Evolutionary conservation across 2,113 vertebrate species (phyloP).

Genomic region (Crotalus horridus): DNA sequence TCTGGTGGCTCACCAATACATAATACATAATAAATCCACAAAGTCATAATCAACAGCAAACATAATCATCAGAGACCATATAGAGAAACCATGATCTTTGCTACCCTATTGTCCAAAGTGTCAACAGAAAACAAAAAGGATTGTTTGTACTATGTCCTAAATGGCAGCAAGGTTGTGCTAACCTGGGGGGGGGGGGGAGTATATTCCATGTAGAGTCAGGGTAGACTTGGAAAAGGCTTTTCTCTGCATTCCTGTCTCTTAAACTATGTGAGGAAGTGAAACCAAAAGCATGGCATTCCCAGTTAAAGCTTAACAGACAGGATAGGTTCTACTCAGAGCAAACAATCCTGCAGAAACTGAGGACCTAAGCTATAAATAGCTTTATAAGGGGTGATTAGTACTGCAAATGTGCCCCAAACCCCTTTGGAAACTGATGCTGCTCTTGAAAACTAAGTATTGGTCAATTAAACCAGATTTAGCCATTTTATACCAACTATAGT

Average conservation of each 20-base stretch:
- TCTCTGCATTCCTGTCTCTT: neutral
- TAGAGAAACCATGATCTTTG: neutral
- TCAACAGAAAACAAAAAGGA: neutral
- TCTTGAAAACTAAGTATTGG: neutral
- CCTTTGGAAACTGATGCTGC: neutral
- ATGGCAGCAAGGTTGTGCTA: neutral
- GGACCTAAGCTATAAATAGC: neutral
- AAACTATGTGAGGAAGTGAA: neutral
- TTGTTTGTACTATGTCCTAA: neutral
- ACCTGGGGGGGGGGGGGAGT: neutral
- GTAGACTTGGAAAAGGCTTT: too few relatives aligned
- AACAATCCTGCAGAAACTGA: neutral
- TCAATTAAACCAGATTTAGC: neutral
- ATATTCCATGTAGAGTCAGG: too few relatives aligned
- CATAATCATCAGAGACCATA: neutral
- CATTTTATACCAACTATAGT: neutral
- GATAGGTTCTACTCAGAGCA: neutral
- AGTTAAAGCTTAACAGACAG: neutral
- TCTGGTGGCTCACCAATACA: neutral
- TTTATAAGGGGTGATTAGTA: neutral
- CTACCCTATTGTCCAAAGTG: neutral
- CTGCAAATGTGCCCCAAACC: neutral
- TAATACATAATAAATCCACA: neutral
- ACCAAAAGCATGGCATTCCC: neutral
- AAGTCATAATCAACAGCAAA: neutral